Conservation (phyloP, 1,140 invertebrate genomes). For the Drosophila simulans region DNA sequence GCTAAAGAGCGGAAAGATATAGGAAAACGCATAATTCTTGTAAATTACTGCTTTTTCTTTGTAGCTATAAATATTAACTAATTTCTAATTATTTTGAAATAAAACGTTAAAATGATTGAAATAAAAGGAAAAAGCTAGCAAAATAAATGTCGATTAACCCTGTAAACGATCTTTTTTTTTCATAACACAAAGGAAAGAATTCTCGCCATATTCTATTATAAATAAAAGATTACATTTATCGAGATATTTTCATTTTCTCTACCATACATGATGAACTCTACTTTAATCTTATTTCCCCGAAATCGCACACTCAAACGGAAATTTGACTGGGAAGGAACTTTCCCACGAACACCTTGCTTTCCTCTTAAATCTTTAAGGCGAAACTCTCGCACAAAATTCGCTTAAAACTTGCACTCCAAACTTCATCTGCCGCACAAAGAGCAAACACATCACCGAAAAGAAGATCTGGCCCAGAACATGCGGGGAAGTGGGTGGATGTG, state of each 20-base stretch:
- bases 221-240: too few species aligned
- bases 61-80: neutral
- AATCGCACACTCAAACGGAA: slow-evolving; percentile 23
- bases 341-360: slow-evolving; percentile 20
- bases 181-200: too few species aligned
- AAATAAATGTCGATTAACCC: too few species aligned
- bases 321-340: slow-evolving; percentile 11
- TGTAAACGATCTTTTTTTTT: neutral
- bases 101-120: too few species aligned
- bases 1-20: neutral
- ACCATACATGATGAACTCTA: neutral
- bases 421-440: slow-evolving; percentile 48
- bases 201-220: too few species aligned
- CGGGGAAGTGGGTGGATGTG: neutral
- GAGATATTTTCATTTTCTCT: too few species aligned
- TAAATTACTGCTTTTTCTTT: neutral
- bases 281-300: slow-evolving; percentile 12
- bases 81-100: neutral
- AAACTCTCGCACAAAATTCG: slow-evolving; percentile 34
- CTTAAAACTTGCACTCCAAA: slow-evolving; percentile 47
- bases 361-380: slow-evolving; percentile 40
- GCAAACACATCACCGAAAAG: slow-evolving; percentile 47
- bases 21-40: neutral
- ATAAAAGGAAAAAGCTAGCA: too few species aligned
- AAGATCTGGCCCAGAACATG: slow-evolving; percentile 24